Evolutionary conservation across 2,113 vertebrate species (phyloP).

Genomic region (Panthera leo): DNA sequence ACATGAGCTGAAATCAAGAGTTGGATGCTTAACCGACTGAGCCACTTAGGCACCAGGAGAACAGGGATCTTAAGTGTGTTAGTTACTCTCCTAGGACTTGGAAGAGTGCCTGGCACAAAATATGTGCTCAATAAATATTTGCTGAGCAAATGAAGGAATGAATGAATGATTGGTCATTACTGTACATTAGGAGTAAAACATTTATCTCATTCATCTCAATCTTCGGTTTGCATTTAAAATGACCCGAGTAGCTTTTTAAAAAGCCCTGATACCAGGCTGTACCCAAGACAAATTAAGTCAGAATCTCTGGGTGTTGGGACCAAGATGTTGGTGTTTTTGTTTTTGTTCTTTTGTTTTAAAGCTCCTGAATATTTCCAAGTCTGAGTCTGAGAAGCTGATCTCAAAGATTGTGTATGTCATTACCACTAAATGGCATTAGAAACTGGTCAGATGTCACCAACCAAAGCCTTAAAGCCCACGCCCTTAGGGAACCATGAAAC

Average conservation of each 20-base stretch:
- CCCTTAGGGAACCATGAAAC: not conserved
- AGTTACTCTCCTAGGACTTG: not conserved
- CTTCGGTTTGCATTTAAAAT: not conserved
- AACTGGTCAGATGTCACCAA: not conserved
- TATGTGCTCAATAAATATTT: not conserved
- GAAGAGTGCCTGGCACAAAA: not conserved
- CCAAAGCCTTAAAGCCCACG: not conserved
- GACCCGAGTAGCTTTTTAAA: not conserved
- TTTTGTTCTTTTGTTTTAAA: not conserved
- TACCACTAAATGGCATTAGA: slow-evolving; percentile 48
- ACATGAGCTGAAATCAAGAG: too few relatives aligned
- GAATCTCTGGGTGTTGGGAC: not conserved
- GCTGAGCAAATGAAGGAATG: not conserved
- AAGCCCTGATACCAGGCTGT: not conserved
- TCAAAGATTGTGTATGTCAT: not conserved
- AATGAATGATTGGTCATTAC: not conserved
- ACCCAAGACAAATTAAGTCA: not conserved
- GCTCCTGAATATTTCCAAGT: not conserved
- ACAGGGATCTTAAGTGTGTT: not conserved
- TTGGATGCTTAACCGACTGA: too few relatives aligned
- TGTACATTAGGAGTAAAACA: not conserved
- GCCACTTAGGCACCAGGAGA: not conserved
- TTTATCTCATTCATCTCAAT: not conserved
- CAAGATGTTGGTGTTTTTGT: not conserved
- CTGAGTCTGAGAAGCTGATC: too few relatives aligned